Base-by-base conservation (phyloP, 2,888 invertebrate genomes). In the Polia nebulosa region DNA sequence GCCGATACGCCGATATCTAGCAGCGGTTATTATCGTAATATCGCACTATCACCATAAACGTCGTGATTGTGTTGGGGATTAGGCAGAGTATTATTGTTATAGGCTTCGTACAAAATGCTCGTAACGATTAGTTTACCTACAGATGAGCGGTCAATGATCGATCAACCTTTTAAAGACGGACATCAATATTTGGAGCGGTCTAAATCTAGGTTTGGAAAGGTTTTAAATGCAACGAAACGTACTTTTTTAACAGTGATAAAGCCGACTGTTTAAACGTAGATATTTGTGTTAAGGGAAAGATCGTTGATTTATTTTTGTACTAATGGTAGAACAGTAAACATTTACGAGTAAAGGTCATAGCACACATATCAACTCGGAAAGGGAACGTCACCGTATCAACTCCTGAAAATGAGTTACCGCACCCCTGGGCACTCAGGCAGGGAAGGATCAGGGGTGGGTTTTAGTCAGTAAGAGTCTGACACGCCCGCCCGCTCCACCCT, bases 31-130 rank as follows among this genome's bases (percentile, higher is more conserved):
- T 60, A 71, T 72, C 76, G 60, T 58, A 36, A 60, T 62, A 76
- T 72, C 69, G 49, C 32, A 53, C 53, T 79, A 66, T 82, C 76
- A 65, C 66, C 55, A 52, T 72, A 76, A 79, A 66, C 36, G 49
- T 29, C 39, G 64, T 80, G 69, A 68, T 72, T 76, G 61, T 66
- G 58, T 67, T 59, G 52, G 45, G 66, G 56, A 69, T 76, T 57
- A 61, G 58, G 39, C 64, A 56, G 69, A 64, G 27, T 59, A 32
- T 75, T 79, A 58, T 69, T 69, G 63, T 61, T 70, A 57, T 49
- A 67, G 32, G n/a, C 36, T 44, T 63, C 44, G 44, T 75, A 69
- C 56, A 52, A 15, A 69, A 52, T 44, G 32, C 3, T 68, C 60
- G 55, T 60, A 64, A 76, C 60, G 45, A 58, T 58, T 55, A 67